Percentiles rank a stretch among this genome's conserved stretches.
These are phyloP conservation scores for Anolis carolinensis DNA, from an alignment of 2,113 vertebrate species.

Conservation along the genomic window DNA sequence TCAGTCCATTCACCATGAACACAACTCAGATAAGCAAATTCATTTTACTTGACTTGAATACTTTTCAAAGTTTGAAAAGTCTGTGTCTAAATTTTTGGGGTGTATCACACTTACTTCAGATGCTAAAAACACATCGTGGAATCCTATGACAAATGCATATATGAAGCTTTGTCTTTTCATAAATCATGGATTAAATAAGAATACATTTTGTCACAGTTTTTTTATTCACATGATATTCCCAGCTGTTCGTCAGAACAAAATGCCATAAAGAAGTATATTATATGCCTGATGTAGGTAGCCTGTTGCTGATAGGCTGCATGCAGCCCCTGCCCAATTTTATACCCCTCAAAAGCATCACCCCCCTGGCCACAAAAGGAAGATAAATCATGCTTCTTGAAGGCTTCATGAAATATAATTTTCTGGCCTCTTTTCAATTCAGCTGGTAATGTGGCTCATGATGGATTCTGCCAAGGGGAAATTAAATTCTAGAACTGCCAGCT, in stretches of 20 bases:
- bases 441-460: too few species aligned
- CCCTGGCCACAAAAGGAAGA: too few species aligned
- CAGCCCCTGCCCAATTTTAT: too few species aligned
- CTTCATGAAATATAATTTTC: too few species aligned
- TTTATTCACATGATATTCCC: constrained; percentile 17
- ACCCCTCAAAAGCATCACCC: too few species aligned
- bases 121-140: neutral
- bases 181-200: neutral
- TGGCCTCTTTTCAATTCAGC: too few species aligned
- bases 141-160: neutral
- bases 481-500: too few species aligned
- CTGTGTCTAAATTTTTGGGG: neutral
- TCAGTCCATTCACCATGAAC: too few species aligned
- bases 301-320: too few species aligned
- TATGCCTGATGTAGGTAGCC: neutral
- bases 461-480: too few species aligned
- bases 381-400: too few species aligned
- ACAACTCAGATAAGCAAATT: neutral
- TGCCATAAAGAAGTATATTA: constrained; percentile 43
- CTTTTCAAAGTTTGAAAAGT: neutral
- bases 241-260: neutral
- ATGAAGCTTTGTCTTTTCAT: constrained; percentile 19
- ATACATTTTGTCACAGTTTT: constrained; percentile 16
- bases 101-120: neutral
- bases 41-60: neutral